A percentile compares a stretch with the other conserved stretches of the same genome.
Conservation (phyloP, 2,797 vertebrate genomes). For the Platalea minor region DNA sequence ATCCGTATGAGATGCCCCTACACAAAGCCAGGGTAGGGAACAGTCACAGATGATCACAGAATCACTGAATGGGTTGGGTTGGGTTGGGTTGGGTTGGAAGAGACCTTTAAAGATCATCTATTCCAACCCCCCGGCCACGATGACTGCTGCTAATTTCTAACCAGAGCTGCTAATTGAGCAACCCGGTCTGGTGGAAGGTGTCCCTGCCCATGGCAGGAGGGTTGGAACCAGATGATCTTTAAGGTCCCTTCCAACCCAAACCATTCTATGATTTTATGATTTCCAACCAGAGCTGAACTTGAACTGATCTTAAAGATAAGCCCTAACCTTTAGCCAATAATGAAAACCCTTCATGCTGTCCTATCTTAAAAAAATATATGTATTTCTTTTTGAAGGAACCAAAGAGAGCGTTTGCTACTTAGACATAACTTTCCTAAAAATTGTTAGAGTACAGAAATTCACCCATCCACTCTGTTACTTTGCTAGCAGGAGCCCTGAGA, state of each 20-base stretch:
- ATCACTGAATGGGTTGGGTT: background rate
- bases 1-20: background rate
- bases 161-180: background rate
- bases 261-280: no score
- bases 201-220: no score
- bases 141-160: background rate
- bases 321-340: background rate
- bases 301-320: background rate
- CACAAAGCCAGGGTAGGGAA: background rate
- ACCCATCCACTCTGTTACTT: background rate
- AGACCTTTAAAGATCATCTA: background rate
- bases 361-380: fast-evolving
- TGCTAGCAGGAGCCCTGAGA: background rate
- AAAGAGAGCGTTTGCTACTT: background rate
- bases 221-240: no score
- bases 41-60: background rate
- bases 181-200: no score
- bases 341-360: background rate
- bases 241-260: no score
- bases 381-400: background rate
- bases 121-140: background rate
- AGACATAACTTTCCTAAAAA: background rate
- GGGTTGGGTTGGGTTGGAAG: background rate
- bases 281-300: background rate
- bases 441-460: background rate